Base-by-base conservation (phyloP, 2,113 vertebrate genomes). In the Pollachius pollachius region DNA sequence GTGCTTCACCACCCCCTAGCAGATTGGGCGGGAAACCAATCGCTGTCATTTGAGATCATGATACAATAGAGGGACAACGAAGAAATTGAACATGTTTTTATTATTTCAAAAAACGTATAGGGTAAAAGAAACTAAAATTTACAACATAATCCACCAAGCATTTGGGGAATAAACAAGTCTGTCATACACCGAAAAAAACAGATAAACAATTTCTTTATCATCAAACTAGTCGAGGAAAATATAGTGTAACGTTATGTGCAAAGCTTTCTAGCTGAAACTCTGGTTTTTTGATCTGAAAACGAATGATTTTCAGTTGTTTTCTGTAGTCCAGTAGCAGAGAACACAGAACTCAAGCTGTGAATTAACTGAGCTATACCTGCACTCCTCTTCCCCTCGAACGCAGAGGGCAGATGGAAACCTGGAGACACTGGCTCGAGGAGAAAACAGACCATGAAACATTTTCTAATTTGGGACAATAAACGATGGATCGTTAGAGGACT, bases 41-140 rank as follows among this genome's bases (percentile, higher is more conserved):
- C 6, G 5, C 11, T 41, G 37, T 41, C 37, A 41, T 6, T 41
- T 6, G 4, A 41, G 37, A 6, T 41, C 37, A 41, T 6, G 37
- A 41, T 11, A 41, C 41, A 30, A 52, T 11, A 37, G 30, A 58
- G 59, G 77, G 27, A 85, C 63, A 77, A 16, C 5, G 19, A 62
- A 52, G 48, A 17, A 76, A 83, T 66, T 79, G 71, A 89, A 78
- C 83, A 77, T 52, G 23, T 75, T 61, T 77, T 71, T 78, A 83
- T 84, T 80, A 87, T 91, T 85, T 88, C 81, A 88, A 90, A 90
- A 90, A 92, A 91, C 66, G 71, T 81, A 82, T 72, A 84, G 72
- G 81, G 84, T 89, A 89, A 90, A 91, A 91, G 54, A 88, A 91
- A 88, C 72, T 87, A 88, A 92, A 92, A 91, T 83, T 76, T 89